A percentile compares a stretch with the other conserved stretches of the same genome.
Evolutionary conservation across 2,113 vertebrate genomes (phyloP).

Genomic region (Cacatua alba): DNA sequence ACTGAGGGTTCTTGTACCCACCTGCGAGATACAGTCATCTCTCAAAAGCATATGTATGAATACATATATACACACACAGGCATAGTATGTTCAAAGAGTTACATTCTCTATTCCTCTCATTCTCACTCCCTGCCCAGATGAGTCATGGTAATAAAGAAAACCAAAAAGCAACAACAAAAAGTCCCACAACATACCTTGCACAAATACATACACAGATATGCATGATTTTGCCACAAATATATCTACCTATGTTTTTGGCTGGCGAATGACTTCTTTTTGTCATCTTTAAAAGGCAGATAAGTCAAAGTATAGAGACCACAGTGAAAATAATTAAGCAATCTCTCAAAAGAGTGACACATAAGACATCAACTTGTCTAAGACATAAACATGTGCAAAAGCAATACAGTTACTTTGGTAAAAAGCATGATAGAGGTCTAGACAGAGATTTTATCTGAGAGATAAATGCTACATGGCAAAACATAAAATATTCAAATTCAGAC

Average conservation of each 20-base stretch:
- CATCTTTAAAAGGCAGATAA: neutral
- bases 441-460: neutral
- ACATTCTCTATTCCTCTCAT: neutral
- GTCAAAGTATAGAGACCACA: neutral
- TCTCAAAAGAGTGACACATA: neutral
- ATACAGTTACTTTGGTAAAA: neutral
- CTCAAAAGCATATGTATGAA: neutral
- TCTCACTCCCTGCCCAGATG: neutral
- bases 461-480: neutral
- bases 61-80: neutral
- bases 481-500: neutral
- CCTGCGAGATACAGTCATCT: rapidly evolving
- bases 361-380: neutral
- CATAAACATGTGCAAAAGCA: neutral
- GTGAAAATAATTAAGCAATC: neutral
- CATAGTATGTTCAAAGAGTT: neutral
- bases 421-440: neutral
- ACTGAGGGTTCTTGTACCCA: neutral
- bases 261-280: neutral
- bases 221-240: neutral
- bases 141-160: neutral
- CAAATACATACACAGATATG: neutral
- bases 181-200: neutral
- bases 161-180: neutral
- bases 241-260: neutral